Conservation (phyloP, 2,888 invertebrate species). For the Mythimna impura region DNA sequence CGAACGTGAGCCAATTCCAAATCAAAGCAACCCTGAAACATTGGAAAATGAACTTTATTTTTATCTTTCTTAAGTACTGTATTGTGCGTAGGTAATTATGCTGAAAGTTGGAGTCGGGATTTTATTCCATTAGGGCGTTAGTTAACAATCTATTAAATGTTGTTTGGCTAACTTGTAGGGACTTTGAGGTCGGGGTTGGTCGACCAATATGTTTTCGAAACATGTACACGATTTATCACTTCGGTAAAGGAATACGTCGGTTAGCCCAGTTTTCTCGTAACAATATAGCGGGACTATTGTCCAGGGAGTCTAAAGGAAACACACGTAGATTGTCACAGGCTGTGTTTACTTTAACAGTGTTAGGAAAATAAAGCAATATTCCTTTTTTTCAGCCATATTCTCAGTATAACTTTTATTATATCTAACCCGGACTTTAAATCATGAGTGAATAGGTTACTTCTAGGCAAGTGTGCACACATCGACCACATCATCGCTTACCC, state of each 20-base stretch:
- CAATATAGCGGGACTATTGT: slow-evolving; percentile 30
- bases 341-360: slow-evolving; percentile 12
- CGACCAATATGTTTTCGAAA: slow-evolving; percentile 48
- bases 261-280: slow-evolving; percentile 27
- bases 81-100: slow-evolving; percentile 17
- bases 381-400: neutral
- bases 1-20: slow-evolving; percentile 67
- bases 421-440: too few relatives aligned
- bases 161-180: slow-evolving; percentile 55
- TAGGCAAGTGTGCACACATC: too few relatives aligned
- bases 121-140: slow-evolving; percentile 60
- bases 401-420: neutral
- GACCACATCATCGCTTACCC: too few relatives aligned
- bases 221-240: slow-evolving; percentile 51
- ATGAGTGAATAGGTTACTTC: too few relatives aligned
- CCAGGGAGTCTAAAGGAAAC: slow-evolving; percentile 27
- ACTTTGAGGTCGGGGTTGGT: slow-evolving; percentile 30
- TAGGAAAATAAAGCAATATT: neutral
- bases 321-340: slow-evolving; percentile 35
- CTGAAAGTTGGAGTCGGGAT: slow-evolving; percentile 34
- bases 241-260: slow-evolving; percentile 31
- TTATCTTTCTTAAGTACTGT: slow-evolving; percentile 20
- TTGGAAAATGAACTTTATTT: slow-evolving; percentile 54
- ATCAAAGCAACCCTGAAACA: slow-evolving; percentile 41
- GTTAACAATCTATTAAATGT: slow-evolving; percentile 65